phyloP scores from a whole-genome alignment of 2,888 invertebrate species.

The Apamea epomidion region DNA sequence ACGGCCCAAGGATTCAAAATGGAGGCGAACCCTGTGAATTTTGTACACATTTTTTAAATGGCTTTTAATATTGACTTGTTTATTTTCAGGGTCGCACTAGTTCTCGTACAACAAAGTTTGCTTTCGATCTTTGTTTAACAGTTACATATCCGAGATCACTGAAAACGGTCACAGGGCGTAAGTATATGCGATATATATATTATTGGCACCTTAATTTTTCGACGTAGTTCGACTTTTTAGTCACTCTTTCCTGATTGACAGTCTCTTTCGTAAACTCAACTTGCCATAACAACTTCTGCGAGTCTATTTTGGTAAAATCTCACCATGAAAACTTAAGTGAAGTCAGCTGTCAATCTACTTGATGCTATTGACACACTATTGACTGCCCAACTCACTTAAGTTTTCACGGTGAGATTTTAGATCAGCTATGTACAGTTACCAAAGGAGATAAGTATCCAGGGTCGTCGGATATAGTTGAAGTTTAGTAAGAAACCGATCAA shows the following conservation, averaged over 20 bases:
- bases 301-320: neutral
- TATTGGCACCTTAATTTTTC: neutral
- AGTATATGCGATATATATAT: too few species aligned
- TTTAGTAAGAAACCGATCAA: too few species aligned
- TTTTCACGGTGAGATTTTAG: neutral
- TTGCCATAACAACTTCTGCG: neutral
- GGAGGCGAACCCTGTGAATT: neutral
- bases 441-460: too few species aligned
- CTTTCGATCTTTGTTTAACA: conserved; percentile 69
- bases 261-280: neutral
- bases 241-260: neutral
- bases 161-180: conserved; percentile 66
- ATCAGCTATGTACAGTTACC: neutral
- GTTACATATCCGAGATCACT: conserved; percentile 69
- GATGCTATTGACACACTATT: neutral
- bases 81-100: conserved; percentile 62
- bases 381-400: neutral
- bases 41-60: neutral
- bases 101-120: conserved; percentile 57
- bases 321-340: too few species aligned
- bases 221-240: neutral
- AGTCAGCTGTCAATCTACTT: neutral
- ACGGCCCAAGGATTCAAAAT: neutral
- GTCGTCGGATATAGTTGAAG: too few species aligned
- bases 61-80: neutral